Conservation (phyloP, 2,797 vertebrate species). For the Schizothorax lantsangensis region DNA sequence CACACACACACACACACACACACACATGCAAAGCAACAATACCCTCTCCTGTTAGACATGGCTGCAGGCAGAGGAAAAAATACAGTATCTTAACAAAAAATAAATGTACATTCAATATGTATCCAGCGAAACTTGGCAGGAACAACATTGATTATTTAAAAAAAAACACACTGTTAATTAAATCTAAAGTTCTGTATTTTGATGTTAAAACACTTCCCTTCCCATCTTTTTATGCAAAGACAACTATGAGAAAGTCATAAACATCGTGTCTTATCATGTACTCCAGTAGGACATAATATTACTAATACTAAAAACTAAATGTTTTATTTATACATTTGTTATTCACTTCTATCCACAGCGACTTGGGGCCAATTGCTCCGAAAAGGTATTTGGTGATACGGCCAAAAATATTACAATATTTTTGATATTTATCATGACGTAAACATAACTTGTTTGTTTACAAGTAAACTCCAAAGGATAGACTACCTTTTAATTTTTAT, state of each 20-base stretch:
- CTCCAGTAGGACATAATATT: neutral
- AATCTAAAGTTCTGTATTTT: neutral
- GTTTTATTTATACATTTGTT: neutral
- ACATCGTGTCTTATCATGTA: neutral
- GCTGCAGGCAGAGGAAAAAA: constrained; percentile 77
- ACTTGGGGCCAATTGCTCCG: neutral
- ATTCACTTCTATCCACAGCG: neutral
- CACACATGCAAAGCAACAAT: constrained; percentile 76
- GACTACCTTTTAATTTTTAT: neutral
- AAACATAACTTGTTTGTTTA: neutral
- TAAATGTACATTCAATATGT: neutral
- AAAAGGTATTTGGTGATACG: neutral
- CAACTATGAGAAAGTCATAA: neutral
- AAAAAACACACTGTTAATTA: neutral
- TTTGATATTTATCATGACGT: neutral
- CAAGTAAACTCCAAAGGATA: neutral
- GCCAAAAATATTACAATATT: neutral
- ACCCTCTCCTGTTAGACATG: constrained; percentile 74
- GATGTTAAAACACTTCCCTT: neutral
- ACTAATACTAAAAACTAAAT: neutral
- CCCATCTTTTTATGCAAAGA: too few relatives aligned
- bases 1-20: constrained; percentile 44
- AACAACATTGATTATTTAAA: neutral
- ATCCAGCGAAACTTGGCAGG: neutral
- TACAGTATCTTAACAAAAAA: constrained; percentile 61